Evolutionary conservation across 2,113 vertebrate genomes (phyloP).

Genomic region (Peucedramus taeniatus): DNA sequence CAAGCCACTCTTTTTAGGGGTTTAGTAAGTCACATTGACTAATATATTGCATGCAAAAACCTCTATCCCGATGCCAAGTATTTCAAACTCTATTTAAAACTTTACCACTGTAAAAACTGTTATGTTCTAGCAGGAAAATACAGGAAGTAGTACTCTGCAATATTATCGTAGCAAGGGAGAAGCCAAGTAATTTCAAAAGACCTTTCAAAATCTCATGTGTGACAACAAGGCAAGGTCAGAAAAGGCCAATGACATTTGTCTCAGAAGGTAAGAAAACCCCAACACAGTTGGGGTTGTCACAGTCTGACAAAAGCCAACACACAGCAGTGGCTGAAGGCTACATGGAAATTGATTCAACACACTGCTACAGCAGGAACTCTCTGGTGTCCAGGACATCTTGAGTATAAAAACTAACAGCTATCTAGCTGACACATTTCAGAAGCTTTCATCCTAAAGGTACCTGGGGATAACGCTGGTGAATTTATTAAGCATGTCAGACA

Average conservation of each 20-base stretch:
- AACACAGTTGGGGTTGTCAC: background rate
- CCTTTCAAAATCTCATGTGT: slow-evolving; percentile 7
- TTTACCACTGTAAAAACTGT: slow-evolving; percentile 43
- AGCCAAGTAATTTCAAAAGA: slow-evolving; percentile 23
- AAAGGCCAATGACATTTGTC: slow-evolving; percentile 21
- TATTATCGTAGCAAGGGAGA: background rate
- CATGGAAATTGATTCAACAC: background rate
- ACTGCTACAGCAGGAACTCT: background rate
- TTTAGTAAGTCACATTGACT: slow-evolving; percentile 40
- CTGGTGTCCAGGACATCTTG: background rate
- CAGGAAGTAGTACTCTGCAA: slow-evolving; percentile 30
- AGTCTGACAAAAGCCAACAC: background rate
- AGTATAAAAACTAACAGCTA: background rate
- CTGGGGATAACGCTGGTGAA: background rate
- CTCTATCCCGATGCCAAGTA: slow-evolving; percentile 25
- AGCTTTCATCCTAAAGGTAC: background rate
- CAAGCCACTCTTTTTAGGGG: slow-evolving; percentile 5
- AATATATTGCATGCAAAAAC: slow-evolving; percentile 32
- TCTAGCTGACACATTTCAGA: background rate
- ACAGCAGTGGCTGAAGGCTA: background rate
- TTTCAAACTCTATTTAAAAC: slow-evolving; percentile 51
- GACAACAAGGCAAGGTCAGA: slow-evolving; percentile 27
- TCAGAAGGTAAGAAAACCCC: slow-evolving; percentile 29
- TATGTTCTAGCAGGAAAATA: slow-evolving; percentile 32
- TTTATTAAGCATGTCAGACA: background rate